Evolutionary conservation across 2,888 invertebrate species (phyloP), one percentile per base, ranked within the genome.

Genomic region (Agapetus fuscipes): DNA sequence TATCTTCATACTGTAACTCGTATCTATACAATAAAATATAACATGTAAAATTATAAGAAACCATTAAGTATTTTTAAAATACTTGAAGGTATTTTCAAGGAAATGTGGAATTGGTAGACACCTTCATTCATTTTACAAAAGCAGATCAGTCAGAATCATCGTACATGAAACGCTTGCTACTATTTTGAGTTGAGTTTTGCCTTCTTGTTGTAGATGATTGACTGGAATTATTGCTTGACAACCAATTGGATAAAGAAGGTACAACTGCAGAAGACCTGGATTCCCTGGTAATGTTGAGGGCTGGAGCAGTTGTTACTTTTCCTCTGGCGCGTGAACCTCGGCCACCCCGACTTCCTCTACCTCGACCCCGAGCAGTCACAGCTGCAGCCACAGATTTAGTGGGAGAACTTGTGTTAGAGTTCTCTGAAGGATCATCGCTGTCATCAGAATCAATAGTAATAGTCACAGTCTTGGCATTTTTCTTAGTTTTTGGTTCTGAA

Each of bases 261-360:
- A n/a, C n/a, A 20, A 9, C 20, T 20, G 20, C 20, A 20, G 20
- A 20, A 6, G 20, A 20, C 20, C 20, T 26, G 10, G 42, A 32
- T 13, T 33, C 13, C 11, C 15, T 34, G 9, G 25, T 38, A 2
- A 39, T 24, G 29, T 38, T 20, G 11, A 37, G 29, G 3, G 34
- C 10, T 12, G 38, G 26, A 10, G 11, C 14, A 29, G n/a, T 34
- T 12, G 17, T 34, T 20, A 25, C 20, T 9, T 20, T 20, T 9
- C 20, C 20, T 13, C 30, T 13, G 6, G 34, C 35, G 37, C 45
- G 37, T 5, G 42, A 27, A n/a, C 47, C 47, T 25, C 42, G 25
- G 2, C 35, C 40, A 1, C 48, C 48, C 6, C 48, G 29, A 14
- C 45, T 43, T 12, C 48, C 48, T 26, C 48, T 37, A 20, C 48